Conservation (phyloP, 2,113 vertebrate species). For the Leuciscus idus region DNA sequence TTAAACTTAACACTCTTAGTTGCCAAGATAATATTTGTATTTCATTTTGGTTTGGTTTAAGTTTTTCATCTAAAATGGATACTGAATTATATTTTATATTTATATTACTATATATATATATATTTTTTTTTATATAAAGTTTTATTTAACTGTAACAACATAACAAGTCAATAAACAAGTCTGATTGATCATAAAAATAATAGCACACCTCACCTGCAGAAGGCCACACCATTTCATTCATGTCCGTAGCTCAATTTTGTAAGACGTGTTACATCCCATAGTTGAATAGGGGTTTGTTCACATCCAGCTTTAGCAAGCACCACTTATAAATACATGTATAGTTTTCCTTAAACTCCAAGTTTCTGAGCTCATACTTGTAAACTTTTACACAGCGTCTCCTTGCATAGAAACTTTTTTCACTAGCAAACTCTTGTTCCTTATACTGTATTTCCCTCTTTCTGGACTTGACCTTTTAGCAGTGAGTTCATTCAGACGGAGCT, state of each 20-base stretch:
- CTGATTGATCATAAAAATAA: background rate
- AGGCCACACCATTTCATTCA: background rate
- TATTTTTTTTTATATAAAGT: too few relatives aligned
- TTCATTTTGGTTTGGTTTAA: too few relatives aligned
- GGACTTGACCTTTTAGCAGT: constrained; percentile 16
- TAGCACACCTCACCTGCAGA: background rate
- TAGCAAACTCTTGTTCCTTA: background rate
- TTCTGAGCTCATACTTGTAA: background rate
- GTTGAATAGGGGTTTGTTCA: background rate
- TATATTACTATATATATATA: too few relatives aligned
- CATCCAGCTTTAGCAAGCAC: background rate
- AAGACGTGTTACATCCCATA: background rate
- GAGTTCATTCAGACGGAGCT: constrained; percentile 9
- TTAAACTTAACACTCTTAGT: too few relatives aligned
- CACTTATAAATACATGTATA: background rate
- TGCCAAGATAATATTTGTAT: too few relatives aligned
- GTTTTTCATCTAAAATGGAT: too few relatives aligned
- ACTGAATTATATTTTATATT: too few relatives aligned
- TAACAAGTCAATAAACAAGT: background rate
- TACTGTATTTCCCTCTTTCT: background rate
- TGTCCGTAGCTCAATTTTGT: background rate
- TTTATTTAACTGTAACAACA: too few relatives aligned
- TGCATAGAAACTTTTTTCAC: background rate
- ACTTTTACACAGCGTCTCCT: background rate
- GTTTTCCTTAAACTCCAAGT: background rate